These are phyloP conservation scores for Akabosia matsudoensis DNA, from an alignment of 1,140 invertebrate genomes.

Conservation along the genomic window DNA sequence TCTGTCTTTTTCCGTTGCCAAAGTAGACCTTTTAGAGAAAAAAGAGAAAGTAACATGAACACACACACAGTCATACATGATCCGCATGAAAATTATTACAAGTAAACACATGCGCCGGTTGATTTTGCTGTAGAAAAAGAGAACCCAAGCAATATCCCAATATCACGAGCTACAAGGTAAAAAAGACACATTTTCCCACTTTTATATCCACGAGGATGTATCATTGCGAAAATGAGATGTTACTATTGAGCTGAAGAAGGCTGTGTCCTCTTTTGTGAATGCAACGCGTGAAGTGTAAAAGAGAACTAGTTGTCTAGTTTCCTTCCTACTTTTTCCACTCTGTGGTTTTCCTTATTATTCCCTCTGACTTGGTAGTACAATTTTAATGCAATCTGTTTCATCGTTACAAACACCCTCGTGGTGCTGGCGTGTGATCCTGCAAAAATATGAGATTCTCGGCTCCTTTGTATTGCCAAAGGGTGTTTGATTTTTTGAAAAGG, in stretches of 20 bases:
- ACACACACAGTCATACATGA: background rate
- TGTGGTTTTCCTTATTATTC: background rate
- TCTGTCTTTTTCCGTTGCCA: no score
- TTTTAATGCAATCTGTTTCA: conserved; percentile 1
- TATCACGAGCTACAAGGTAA: background rate
- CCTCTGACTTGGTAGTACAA: background rate
- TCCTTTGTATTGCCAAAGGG: background rate
- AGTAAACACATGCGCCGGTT: background rate
- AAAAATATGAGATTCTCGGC: background rate
- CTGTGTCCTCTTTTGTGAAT: conserved; percentile 10
- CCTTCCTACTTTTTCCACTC: background rate
- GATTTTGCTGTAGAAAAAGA: background rate
- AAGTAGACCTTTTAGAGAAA: no score
- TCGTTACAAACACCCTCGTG: background rate
- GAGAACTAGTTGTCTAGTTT: background rate
- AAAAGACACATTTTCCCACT: background rate
- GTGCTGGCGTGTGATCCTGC: background rate
- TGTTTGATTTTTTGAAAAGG: background rate
- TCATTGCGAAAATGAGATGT: background rate
- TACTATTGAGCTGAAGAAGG: background rate
- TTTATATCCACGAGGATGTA: background rate
- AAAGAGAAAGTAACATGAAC: background rate
- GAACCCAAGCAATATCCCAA: background rate
- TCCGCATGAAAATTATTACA: background rate
- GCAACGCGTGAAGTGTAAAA: background rate